Evolutionary conservation across 2,113 vertebrate species (phyloP), one percentile per base, ranked within the genome.

Genomic region (Romanogobio albipinnatus): DNA sequence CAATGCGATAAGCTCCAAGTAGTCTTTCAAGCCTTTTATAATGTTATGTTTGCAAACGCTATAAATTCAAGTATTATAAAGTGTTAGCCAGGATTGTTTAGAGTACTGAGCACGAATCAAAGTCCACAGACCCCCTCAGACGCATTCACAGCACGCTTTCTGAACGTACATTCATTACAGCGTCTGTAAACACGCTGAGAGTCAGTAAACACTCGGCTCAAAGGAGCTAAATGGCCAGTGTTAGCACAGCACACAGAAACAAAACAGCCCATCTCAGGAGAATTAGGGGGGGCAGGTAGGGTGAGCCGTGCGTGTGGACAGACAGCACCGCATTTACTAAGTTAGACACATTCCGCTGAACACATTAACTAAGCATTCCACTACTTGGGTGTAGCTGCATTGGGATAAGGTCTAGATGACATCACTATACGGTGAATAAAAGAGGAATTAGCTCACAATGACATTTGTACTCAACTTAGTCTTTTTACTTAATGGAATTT

Each of bases 151-250:
- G 47, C 80, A 81, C 43, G 78, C 78, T 68, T 68, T 53, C 78
- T 68, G 9, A 68, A 81, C 17, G 1, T 51, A 81, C 62, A 51
- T 36, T 81, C 78, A 81, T 81, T 81, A 81, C 61, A 36, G 49
- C 66, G 5, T 71, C 49, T 71, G 80, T 82, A 82, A 70, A 82
- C 80, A 82, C 64, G 43, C 64, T 9, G 19, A 82, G 64, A 82
- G 80, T 82, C 47, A 26, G 80, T 82, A 82, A 82, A 82, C 80
- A 82, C 29, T 71, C 29, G 14, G 49, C 64, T 82, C 80, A 71
- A 71, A 58, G 64, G 66, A 82, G 80, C 45, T 36, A 70, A 71
- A 71, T 70, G 80, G 80, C 49, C 47, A 51, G 45, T 82, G 80
- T 82, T 82, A 81, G 78, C 78, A 66, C 26, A 66, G 61, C 15